Evolutionary conservation across 1,140 invertebrate genomes (phyloP), one percentile per base, ranked within the genome.

Genomic region (Schlechtendalia chinensis): DNA sequence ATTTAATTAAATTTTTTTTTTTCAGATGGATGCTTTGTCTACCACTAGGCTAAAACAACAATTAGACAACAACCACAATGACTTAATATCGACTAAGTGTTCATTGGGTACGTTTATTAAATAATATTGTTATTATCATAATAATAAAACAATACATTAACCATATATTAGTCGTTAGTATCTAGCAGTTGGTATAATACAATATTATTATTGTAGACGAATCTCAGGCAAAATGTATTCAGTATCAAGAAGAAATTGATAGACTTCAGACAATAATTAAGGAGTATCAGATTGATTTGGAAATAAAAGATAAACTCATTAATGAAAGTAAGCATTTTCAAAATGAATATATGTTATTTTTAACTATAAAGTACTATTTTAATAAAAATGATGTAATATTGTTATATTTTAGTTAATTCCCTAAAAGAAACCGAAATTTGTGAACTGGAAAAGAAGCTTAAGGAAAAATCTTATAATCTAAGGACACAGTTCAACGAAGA

Each of bases 11-110:
- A 47, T 12, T 81, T 77, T 83, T 83, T 67, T 85, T 45, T 86
- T 86, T 74, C 84, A 91, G 90, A 86, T 90, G 82, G 90, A 91
- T 82, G 89, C 89, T 1, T 89, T 89, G 83, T 85, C 86, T 67
- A 88, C 87, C 39, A 88, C 88, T 17, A 85, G 84, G 71, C 84
- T 89, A 63, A 89, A 88, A 84, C 85, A 86, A 81, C 87, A 90
- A 83, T 86, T 87, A 81, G 85, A 88, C 39, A 88, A 86, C 80
- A 85, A 87, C 75, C 86, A 86, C 82, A 84, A 84, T n/a, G 86
- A 87, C 24, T 86, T 89, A 84, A 81, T 87, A 14, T 84, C 87
- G 74, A 86, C 87, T 8, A 86, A 87, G 54, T 81, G 85, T 32
- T 85, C 89, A 82, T 83, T 89, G 39, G 89, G 85, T 85, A 75